Evolutionary conservation across 2,888 invertebrate genomes (phyloP).

Genomic region (Xestobium rufovillosum): DNA sequence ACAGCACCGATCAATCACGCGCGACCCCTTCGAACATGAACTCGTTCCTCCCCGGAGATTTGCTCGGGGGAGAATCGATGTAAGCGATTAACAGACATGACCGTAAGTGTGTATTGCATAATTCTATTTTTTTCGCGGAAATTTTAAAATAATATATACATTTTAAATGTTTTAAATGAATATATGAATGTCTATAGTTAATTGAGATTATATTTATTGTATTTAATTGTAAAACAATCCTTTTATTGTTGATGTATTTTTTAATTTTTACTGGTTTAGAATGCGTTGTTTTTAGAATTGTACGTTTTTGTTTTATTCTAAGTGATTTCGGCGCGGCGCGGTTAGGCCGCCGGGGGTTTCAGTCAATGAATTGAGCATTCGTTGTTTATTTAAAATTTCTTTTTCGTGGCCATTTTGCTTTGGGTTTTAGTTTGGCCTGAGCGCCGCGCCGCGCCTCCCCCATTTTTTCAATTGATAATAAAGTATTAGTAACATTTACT

Average conservation of each 20-base stretch:
- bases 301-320: constrained; percentile 27
- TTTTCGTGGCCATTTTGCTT: too few species aligned
- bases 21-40: constrained; percentile 79
- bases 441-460: too few species aligned
- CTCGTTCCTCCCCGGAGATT: constrained; percentile 80
- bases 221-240: constrained; percentile 27
- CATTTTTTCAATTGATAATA: too few species aligned
- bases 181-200: too few species aligned
- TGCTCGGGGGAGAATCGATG: constrained; percentile 81
- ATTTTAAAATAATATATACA: constrained; percentile 30
- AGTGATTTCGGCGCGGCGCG: constrained; percentile 23
- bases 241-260: constrained; percentile 33
- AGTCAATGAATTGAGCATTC: constrained; percentile 15
- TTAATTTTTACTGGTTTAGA: constrained; percentile 32
- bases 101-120: too few species aligned
- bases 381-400: too few species aligned
- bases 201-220: constrained; percentile 20
- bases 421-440: too few species aligned
- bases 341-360: constrained; percentile 20
- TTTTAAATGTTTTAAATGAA: constrained; percentile 15
- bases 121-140: too few species aligned
- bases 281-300: constrained; percentile 31
- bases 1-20: constrained; percentile 65
- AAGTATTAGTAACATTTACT: constrained; percentile 25
- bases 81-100: constrained; percentile 48